Base-by-base conservation (phyloP, 2,888 invertebrate genomes). In the Brachypalpus laphriformis region DNA sequence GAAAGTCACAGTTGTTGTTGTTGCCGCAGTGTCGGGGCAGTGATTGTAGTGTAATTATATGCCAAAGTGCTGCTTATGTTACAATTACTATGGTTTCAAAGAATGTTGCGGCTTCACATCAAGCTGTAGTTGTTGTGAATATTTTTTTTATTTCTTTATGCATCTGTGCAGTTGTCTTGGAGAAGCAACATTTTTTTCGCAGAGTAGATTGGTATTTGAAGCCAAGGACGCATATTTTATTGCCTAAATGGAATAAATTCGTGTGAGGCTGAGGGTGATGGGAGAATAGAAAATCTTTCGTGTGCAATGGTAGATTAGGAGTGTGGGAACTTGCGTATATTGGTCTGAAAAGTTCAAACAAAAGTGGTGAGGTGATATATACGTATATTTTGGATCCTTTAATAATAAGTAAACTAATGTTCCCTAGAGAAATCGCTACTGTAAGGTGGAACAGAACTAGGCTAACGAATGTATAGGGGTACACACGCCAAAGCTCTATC, bases 21-120 rank as follows among this genome's bases (percentile, higher is more conserved):
- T 5, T 51, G 42, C 11, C 6, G 11, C 2, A 7, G 8, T 45
- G 16, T 22, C 45, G 74, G 66, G 42, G 20, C 22, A 22, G 49
- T 34, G 57, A 82, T 82, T 77, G 77, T n/a, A 78, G 49, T 65
- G 72, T 78, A 78, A 82, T 82, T 77, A 72, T 72, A 78, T 72
- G 54, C 72, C 72, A 66, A 77, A 72, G 71, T 66, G 54, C 49
- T 75, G 54, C 85, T 85, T 81, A 63, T 77, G 77, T 72, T 86
- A 82, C 76, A 72, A 82, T 86, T 82, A 66, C 76, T 86, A 86
- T 86, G 86, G 86, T 82, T 86, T 86, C 68, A 42, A 68, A 70
- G 77, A 86, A 82, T 86, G 82, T 34, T 86, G 82, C 66, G 83
- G 83, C 80, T 70, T 70, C 49, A 34, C 34, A 28, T 61, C 56